phyloP scores from a whole-genome alignment of 2,113 vertebrate species.

The Pachyramphus minor region DNA sequence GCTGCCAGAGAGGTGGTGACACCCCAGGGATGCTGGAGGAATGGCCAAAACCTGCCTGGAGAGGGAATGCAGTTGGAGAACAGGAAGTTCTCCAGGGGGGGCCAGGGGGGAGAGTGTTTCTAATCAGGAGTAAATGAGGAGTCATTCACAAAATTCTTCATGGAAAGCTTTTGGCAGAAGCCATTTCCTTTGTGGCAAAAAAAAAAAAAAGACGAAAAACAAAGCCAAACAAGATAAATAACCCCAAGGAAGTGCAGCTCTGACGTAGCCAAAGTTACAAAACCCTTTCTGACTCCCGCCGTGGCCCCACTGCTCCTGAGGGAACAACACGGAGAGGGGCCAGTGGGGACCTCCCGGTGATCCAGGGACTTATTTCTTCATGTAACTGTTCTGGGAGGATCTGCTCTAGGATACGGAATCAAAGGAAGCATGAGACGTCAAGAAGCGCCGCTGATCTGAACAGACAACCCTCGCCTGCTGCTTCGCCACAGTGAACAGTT shows the following conservation, averaged over 20 bases:
- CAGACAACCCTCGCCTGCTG: background rate
- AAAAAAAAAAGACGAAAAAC: no score
- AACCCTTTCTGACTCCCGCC: accelerated
- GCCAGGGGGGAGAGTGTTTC: background rate
- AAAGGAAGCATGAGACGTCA: background rate
- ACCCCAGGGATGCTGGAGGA: accelerated
- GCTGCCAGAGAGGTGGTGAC: accelerated
- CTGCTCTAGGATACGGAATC: accelerated
- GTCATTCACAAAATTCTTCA: background rate
- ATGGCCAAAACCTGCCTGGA: accelerated
- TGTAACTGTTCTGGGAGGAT: background rate
- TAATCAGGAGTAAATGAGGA: background rate
- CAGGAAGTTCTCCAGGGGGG: accelerated
- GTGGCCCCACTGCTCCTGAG: accelerated
- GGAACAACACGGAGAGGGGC: accelerated
- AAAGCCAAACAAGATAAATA: background rate
- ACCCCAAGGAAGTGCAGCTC: background rate
- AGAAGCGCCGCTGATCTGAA: background rate
- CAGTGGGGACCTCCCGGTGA: background rate
- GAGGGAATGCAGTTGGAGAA: accelerated
- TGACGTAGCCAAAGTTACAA: background rate
- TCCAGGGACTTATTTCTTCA: background rate
- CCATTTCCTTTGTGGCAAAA: background rate
- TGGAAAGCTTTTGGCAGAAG: background rate
- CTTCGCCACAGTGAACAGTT: background rate